A percentile compares a stretch with the other conserved stretches of the same genome.
Conservation (phyloP, 2,113 vertebrate species). For the Rhea americana region DNA sequence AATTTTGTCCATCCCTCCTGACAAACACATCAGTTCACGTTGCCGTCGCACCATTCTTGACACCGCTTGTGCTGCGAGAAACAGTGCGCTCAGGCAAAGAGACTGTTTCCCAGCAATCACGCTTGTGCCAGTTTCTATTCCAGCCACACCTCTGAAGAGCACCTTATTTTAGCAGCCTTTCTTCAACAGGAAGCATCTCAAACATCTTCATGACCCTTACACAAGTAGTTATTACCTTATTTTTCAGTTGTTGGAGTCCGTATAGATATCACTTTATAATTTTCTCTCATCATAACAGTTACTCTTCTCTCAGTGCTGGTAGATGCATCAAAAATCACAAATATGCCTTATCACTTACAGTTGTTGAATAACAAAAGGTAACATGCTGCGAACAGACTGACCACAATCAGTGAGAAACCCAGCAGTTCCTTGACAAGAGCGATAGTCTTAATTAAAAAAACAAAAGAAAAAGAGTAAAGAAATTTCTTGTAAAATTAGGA, state of each 20-base stretch:
- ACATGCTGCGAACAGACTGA: fast-evolving
- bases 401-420: neutral
- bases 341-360: neutral
- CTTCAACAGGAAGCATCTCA: neutral
- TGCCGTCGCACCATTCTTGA: neutral
- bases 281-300: neutral
- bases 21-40: neutral
- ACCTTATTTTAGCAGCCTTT: neutral
- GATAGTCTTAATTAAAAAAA: neutral
- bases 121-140: neutral
- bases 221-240: neutral
- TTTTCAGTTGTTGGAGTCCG: neutral
- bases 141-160: neutral
- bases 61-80: fast-evolving
- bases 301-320: neutral
- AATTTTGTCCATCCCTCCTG: neutral
- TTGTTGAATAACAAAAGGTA: neutral
- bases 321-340: neutral
- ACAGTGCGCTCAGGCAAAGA: neutral
- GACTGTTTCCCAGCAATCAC: neutral
- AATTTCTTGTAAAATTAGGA: neutral
- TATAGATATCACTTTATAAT: neutral
- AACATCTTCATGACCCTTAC: neutral
- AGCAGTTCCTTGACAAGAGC: neutral
- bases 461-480: neutral